Base-by-base conservation (phyloP, 1,140 invertebrate genomes). In the Sycophaga agraensis region DNA sequence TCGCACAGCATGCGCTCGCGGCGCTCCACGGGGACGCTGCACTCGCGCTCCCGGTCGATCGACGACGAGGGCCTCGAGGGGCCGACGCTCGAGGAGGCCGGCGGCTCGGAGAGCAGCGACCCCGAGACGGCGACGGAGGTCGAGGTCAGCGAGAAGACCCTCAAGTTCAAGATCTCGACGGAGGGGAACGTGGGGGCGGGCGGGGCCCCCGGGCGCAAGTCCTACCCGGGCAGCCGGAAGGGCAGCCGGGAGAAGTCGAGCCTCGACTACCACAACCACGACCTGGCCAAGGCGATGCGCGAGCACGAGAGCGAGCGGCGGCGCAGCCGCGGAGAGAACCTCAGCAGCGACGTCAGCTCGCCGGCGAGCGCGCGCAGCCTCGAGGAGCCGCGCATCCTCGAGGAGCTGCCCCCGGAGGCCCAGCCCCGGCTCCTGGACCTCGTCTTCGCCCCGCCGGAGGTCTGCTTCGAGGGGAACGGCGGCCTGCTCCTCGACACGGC, bases 81-180 rank as follows among this genome's bases (percentile, higher is more conserved):
- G 16, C 60, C 84, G 8, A 84, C 83, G n/a, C 68, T 73, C 42
- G 85, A 87, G 64, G 80, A 87, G 5, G 77, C 78, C 6, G 7
- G 8, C 0, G 51, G 87, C 31, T 85, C 84, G 60, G 77, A 83
- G 12, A 86, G 87, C 61, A 87, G 84, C 65, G 87, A 89, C 63
- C 84, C 84, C 1, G 87, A 87, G 68, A 88, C 87, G 2, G 88
- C 87, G 8, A 91, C 88, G 14, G 89, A 91, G 74, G 89, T 90
- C 1, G 89, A 89, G 67, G 83, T 90, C 49, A 89, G 88, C 49
- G 89, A 91, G 68, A 89, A 88, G 70, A 86, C 89, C 2, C 82
- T 90, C 0, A 90, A 90, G 68, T 88, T 88, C 66, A 89, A 88
- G 70, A 88, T 88, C 59, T 87, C 88, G 11, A 90, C 89, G 1